Percentiles rank a stretch among this genome's conserved stretches.
These are phyloP conservation scores for Hoplostethus mediterraneus DNA, from an alignment of 2,797 vertebrate genomes.

Conservation along the genomic window DNA sequence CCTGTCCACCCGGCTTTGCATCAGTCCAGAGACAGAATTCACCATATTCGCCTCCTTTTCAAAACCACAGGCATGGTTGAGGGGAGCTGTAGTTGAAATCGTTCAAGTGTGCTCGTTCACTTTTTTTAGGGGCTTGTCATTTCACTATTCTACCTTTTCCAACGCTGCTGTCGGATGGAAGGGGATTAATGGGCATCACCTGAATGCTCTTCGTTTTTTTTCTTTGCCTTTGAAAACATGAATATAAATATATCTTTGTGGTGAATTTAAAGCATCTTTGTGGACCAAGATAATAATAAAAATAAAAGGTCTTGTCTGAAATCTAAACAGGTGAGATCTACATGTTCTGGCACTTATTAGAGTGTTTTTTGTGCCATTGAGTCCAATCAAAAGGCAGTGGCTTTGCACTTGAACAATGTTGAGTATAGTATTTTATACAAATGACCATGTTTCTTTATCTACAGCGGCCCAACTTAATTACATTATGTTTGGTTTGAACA, in stretches of 20 bases:
- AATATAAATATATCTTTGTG: slow-evolving; percentile 69
- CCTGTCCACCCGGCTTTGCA: slow-evolving; percentile 80
- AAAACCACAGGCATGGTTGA: slow-evolving; percentile 84
- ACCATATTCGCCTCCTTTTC: slow-evolving; percentile 81
- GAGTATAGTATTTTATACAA: too few species aligned
- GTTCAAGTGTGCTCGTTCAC: slow-evolving; percentile 83
- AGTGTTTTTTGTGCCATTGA: too few species aligned
- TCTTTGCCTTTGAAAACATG: slow-evolving; percentile 76
- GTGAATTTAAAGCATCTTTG: slow-evolving; percentile 72
- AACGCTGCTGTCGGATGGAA: slow-evolving; percentile 77
- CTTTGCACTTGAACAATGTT: too few species aligned
- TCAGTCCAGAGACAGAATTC: slow-evolving; percentile 80
- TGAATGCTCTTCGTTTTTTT: slow-evolving; percentile 73
- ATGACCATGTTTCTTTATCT: too few species aligned
- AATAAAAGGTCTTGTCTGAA: slow-evolving; percentile 38
- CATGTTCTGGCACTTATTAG: too few species aligned
- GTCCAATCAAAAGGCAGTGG: too few species aligned
- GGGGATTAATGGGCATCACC: slow-evolving; percentile 84
- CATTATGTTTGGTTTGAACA: too few species aligned
- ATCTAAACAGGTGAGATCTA: slow-evolving; percentile 30
- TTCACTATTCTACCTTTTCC: slow-evolving; percentile 81
- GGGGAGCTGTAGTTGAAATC: slow-evolving; percentile 80
- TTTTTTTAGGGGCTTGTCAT: slow-evolving; percentile 80
- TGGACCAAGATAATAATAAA: slow-evolving; percentile 57
- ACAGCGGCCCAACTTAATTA: too few species aligned